Conservation (phyloP, 2,113 vertebrate species). For the Bos indicus region DNA sequence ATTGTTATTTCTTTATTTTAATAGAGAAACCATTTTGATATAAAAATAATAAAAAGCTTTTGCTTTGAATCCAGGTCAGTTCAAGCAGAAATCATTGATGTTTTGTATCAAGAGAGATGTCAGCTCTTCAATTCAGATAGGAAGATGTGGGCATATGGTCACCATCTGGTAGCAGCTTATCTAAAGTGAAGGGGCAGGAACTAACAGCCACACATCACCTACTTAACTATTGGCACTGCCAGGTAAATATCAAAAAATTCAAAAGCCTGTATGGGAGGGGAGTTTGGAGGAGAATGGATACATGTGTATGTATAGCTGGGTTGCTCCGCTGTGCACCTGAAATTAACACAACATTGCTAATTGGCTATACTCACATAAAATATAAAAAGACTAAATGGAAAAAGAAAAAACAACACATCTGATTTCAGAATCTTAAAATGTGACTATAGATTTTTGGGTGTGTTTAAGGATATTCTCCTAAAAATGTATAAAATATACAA, state of each 20-base stretch:
- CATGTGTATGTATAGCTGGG: not conserved
- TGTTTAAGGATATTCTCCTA: not conserved
- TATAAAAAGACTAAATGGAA: not conserved
- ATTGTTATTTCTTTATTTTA: too few relatives aligned
- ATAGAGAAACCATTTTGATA: not conserved
- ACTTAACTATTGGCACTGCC: not conserved
- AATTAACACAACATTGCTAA: not conserved
- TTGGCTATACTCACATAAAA: not conserved
- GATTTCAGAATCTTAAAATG: not conserved
- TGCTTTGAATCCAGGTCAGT: not conserved
- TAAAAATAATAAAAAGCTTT: not conserved
- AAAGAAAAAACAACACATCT: not conserved
- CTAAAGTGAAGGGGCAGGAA: not conserved
- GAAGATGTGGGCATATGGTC: not conserved
- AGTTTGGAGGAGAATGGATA: not conserved
- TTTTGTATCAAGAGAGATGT: not conserved
- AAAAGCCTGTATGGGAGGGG: not conserved
- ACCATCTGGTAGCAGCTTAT: not conserved
- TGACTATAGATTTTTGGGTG: not conserved
- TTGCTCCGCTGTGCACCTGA: not conserved
- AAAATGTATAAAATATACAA: not conserved
- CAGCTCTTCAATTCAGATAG: not conserved
- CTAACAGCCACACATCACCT: not conserved
- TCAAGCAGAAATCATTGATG: not conserved
- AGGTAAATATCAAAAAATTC: not conserved